These are phyloP conservation scores for Lagopus leucura DNA, from an alignment of 2,113 vertebrate species.

Conservation along the genomic window DNA sequence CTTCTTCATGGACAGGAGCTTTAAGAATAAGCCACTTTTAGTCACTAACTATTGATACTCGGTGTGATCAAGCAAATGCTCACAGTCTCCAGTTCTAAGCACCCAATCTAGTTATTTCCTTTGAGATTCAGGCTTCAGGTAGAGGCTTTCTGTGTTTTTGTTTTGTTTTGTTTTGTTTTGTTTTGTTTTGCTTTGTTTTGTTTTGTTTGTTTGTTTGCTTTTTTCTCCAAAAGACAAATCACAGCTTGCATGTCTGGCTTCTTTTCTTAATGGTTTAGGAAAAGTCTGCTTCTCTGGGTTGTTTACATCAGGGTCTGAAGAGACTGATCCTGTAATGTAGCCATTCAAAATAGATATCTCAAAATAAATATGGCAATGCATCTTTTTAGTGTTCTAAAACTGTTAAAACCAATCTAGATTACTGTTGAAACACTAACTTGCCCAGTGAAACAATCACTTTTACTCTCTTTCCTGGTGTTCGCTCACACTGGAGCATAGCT, in stretches of 20 bases:
- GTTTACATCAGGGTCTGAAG: neutral
- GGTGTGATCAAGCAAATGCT: neutral
- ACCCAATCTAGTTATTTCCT: neutral
- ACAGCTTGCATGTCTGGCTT: fast-evolving
- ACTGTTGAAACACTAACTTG: neutral
- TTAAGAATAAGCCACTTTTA: neutral
- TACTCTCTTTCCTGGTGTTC: neutral
- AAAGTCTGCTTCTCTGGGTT: neutral
- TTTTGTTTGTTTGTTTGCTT: no score
- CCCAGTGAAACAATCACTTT: neutral
- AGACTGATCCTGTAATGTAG: neutral
- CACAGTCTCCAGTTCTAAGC: neutral
- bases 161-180: neutral
- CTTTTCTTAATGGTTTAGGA: neutral
- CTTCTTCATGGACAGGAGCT: neutral
- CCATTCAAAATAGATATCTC: neutral
- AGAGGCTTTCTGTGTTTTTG: neutral
- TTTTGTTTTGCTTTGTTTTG: no score
- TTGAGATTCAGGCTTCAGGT: neutral
- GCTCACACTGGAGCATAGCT: neutral
- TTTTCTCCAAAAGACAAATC: neutral
- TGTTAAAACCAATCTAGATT: neutral
- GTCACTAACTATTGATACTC: neutral
- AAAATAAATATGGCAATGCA: neutral
- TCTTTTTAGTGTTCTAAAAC: neutral